Base-by-base conservation (phyloP, 1,140 invertebrate species). In the Eueides isabella region DNA sequence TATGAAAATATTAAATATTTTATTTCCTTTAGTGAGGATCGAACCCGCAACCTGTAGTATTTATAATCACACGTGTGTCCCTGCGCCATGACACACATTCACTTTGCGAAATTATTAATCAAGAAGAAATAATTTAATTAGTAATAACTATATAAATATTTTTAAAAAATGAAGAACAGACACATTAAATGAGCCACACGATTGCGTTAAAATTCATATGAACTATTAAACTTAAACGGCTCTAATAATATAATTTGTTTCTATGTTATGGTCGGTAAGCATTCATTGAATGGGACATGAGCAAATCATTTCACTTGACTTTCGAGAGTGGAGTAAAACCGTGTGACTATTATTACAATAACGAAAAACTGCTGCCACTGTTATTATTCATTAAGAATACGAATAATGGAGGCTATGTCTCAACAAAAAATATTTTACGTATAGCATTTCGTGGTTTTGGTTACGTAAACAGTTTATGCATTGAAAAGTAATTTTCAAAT, bases 281-380 rank as follows among this genome's bases (percentile, higher is more conserved):
- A 55, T 2, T 23, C 23, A 71, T 75, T 66, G 41, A 75, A 67
- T 61, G 31, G 23, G 41, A 69, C 23, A 64, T 31, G 33, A 68
- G 67, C 65, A 61, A 78, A 78, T 79, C 72, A 83, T 83, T 82
- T 85, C 80, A 79, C 78, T 82, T 67, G 61, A 82, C 86, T 88
- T 88, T 88, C 86, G 80, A 83, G 77, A 74, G 69, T 74, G 72
- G 75, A 84, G 86, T 88, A 88, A 88, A 88, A 88, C 80, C 86
- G 86, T 88, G 86, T 74, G 86, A 88, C 67, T 69, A 16, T 28
- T 69, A n/a, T 44, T 80, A 88, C 85, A 88, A 88, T 88, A 82
- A 79, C 66, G 35, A 67, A 61, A 63, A 73, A 62, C 48, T 33
- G 38, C 38, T 16, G 19, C 30, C 16, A 41, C 35, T 16, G 62